phyloP scores from a whole-genome alignment of 2,113 vertebrate species.

The Rhinoderma darwinii region DNA sequence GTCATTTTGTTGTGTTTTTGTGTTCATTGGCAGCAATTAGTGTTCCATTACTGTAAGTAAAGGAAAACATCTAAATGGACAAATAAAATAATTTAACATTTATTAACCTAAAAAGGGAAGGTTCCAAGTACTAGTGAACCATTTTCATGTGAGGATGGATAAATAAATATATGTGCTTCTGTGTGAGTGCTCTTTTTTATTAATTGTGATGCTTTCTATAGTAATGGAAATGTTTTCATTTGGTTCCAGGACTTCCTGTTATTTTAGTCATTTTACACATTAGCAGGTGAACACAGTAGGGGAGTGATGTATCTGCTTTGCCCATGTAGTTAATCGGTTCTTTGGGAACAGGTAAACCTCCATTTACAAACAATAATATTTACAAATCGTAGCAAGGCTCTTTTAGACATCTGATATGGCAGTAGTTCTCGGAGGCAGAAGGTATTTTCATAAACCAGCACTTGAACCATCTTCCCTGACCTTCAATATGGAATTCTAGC shows the following conservation, averaged over 20 bases:
- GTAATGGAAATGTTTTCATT: conserved; percentile 45
- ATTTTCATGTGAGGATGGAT: conserved; percentile 11
- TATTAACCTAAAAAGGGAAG: background rate
- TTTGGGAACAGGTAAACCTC: conserved; percentile 41
- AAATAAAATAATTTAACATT: background rate
- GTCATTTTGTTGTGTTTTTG: background rate
- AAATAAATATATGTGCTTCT: background rate
- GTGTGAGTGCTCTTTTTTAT: conserved; percentile 4
- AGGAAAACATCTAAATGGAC: background rate
- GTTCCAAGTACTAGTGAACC: background rate
- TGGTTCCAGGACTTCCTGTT: conserved; percentile 17
- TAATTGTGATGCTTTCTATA: conserved; percentile 29
- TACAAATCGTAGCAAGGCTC: conserved; percentile 10
- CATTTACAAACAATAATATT: conserved; percentile 48
- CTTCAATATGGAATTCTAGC: conserved; percentile 32
- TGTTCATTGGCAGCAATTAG: background rate
- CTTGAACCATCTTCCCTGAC: conserved; percentile 19
- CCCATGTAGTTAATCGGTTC: conserved; percentile 35
- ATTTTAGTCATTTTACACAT: conserved; percentile 33
- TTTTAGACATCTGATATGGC: conserved; percentile 27
- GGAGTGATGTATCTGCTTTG: conserved; percentile 40
- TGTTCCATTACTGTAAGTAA: background rate
- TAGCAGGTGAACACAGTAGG: conserved; percentile 32
- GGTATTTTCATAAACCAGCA: conserved; percentile 31
- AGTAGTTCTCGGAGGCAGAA: conserved; percentile 20